These are phyloP conservation scores for Scaptomyza hsui DNA, from an alignment of 1,140 invertebrate genomes.

Conservation along the genomic window DNA sequence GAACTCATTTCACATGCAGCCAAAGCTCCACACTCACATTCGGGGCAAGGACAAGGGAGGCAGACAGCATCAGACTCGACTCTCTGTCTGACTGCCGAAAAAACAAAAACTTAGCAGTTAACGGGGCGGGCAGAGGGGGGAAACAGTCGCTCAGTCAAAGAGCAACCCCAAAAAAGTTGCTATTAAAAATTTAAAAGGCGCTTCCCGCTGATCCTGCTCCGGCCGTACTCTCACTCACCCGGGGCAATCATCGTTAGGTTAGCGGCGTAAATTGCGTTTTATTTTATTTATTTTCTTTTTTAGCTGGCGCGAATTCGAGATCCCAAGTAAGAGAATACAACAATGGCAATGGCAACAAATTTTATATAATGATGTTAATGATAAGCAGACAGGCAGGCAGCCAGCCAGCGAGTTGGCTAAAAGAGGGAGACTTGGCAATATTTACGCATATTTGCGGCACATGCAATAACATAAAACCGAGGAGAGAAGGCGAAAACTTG, in stretches of 20 bases:
- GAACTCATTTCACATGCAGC: constrained; percentile 53
- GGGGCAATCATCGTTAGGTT: constrained; percentile 78
- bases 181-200: constrained; percentile 79
- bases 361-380: constrained; percentile 65
- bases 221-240: constrained; percentile 26
- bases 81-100: constrained; percentile 3
- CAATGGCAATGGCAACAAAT: constrained; percentile 40
- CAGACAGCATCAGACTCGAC: background rate
- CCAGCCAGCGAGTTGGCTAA: background rate
- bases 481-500: constrained; percentile 6
- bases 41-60: background rate
- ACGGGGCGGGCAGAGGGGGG: background rate
- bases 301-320: constrained; percentile 39
- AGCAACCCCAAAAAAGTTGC: constrained; percentile 54
- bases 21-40: background rate
- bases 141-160: constrained; percentile 22
- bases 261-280: constrained; percentile 76
- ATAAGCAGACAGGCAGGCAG: constrained; percentile 52
- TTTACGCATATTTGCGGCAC: constrained; percentile 52
- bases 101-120: constrained; percentile 30
- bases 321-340: constrained; percentile 29
- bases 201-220: constrained; percentile 37
- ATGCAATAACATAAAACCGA: constrained; percentile 21
- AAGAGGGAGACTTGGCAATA: constrained; percentile 23
- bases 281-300: constrained; percentile 31